phyloP scores from a whole-genome alignment of 2,797 vertebrate species.

The Ptychadena robeensis region DNA sequence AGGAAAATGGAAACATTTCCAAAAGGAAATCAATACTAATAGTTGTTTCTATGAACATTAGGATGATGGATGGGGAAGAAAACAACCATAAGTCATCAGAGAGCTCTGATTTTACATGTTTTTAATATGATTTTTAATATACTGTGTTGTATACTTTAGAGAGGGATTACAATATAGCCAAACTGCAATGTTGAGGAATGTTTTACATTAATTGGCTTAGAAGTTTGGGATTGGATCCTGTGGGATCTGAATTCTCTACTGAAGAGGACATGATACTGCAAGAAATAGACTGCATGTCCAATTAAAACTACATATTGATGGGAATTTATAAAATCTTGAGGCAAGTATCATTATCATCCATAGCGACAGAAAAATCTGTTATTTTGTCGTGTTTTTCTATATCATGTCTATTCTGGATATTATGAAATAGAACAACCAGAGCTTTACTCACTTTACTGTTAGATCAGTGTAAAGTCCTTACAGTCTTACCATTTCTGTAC shows the following conservation, averaged over 20 bases:
- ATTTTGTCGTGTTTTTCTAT: no score
- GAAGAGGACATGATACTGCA: background rate
- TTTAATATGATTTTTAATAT: background rate
- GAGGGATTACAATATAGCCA: background rate
- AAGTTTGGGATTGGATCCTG: background rate
- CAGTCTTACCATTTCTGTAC: no score
- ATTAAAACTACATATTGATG: background rate
- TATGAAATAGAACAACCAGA: no score
- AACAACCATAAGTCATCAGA: background rate
- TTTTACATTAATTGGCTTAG: conserved; percentile 27
- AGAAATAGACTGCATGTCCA: background rate
- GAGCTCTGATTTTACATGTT: background rate
- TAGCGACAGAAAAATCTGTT: no score
- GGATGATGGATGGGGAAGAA: background rate
- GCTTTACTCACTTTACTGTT: no score
- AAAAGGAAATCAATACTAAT: background rate
- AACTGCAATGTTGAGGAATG: background rate
- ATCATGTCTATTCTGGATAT: no score
- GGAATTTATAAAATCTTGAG: background rate
- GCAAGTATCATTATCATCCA: background rate
- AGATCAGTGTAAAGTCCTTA: no score
- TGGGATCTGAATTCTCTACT: background rate
- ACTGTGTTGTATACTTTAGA: conserved; percentile 15
- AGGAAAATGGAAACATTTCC: background rate
- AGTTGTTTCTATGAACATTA: background rate